Base-by-base conservation (phyloP, 2,113 vertebrate genomes). In the Thunnus maccoyii region DNA sequence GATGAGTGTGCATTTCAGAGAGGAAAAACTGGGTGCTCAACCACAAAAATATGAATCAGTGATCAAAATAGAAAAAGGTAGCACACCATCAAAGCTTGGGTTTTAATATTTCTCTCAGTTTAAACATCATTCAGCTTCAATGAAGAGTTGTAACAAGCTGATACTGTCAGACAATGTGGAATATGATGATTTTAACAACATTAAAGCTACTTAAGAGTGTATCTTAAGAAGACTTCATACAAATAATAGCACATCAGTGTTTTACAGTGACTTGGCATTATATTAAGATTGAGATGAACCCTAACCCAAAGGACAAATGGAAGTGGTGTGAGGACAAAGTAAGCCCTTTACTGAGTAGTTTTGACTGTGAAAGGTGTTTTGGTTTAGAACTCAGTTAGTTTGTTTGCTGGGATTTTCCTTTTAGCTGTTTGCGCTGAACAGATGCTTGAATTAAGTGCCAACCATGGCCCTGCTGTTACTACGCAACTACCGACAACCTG, bases 401-500 rank as follows among this genome's bases (percentile, higher is more conserved):
- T 74, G 44, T 82, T 70, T 36, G 17, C 56, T 69, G 44, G 20
- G 51, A 62, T 76, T 64, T 72, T 80, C 60, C 47, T 51, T 84
- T 70, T 76, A 56, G 70, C 32, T 27, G 46, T 13, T 78, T 51
- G 69, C 18, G 11, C 46, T n/a, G 52, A 72, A 63, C 80, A 90
- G 58, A 84, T 81, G 78, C 54, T 62, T 66, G 51, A 78, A 18
- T 41, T 6, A 64, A 57, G 48, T 36, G 70, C 54, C 2, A 18
- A 61, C 22, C 48, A 46, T 17, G 51, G 54, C 17, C 63, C 68
- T 32, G 54, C 64, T 76, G 76, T 78, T 86, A 72, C 46, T 52
- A 69, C 55, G 22, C 41, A 52, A 72, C 77, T 66, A 62, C 63
- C 76, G 52, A 88, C 76, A 84, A 65, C 76, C 56, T 78, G 70